Evolutionary conservation across 2,113 vertebrate genomes (phyloP).

Genomic region (Phycodurus eques): DNA sequence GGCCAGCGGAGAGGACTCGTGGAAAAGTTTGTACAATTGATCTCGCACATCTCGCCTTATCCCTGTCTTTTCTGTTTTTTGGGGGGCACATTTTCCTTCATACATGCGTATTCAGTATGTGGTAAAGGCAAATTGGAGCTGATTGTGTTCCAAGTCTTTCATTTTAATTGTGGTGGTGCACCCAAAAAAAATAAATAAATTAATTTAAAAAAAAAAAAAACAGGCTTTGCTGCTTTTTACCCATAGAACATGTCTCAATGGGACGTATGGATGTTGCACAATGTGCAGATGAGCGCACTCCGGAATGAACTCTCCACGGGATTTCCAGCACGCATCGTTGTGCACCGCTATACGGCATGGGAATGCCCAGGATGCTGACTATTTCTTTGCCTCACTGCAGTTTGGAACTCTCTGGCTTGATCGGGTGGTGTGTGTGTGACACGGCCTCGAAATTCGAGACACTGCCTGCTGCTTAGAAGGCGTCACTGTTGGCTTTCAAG

Average conservation of each 20-base stretch:
- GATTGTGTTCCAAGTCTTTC: constrained; percentile 25
- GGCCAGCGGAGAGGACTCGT: constrained; percentile 55
- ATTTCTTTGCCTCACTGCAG: neutral
- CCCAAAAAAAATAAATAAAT: neutral
- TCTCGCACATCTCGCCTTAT: constrained; percentile 27
- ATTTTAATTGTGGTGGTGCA: constrained; percentile 27
- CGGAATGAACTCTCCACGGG: neutral
- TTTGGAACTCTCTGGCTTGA: neutral
- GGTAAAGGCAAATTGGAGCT: constrained; percentile 18
- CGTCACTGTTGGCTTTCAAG: too few species aligned
- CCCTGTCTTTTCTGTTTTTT: constrained; percentile 17
- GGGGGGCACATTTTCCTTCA: constrained; percentile 31
- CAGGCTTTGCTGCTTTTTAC: neutral
- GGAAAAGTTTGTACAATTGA: constrained; percentile 76
- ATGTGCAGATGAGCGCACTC: constrained; percentile 42
- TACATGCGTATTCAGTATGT: constrained; percentile 58
- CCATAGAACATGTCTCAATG: constrained; percentile 33
- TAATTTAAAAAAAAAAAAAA: neutral
- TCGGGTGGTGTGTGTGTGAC: neutral
- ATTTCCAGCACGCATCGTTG: neutral
- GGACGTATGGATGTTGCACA: constrained; percentile 38
- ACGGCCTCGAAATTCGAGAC: neutral
- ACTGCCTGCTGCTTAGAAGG: too few species aligned
- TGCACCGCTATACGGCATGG: neutral
- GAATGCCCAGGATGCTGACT: constrained; percentile 10